Conservation (phyloP, 2,113 vertebrate species). For the Lophura nycthemera region DNA sequence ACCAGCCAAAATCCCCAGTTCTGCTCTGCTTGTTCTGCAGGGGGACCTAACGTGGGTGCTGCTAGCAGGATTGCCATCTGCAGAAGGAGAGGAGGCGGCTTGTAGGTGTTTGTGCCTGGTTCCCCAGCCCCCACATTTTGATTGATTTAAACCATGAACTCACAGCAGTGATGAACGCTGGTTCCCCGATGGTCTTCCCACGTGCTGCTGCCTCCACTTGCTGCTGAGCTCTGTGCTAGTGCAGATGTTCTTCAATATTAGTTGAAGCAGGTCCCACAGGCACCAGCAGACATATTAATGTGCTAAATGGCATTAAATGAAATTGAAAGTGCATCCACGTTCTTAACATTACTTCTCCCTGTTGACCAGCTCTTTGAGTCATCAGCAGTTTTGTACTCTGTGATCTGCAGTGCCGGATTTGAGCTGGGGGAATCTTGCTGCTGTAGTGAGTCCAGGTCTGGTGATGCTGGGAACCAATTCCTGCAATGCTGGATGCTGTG, state of each 20-base stretch:
- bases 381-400: not conserved
- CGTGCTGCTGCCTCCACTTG: not conserved
- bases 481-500: not conserved
- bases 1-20: not conserved
- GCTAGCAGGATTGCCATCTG: not conserved
- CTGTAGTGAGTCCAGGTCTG: not conserved
- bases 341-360: not conserved
- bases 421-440: no score
- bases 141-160: not conserved
- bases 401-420: no score
- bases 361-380: not conserved
- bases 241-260: not conserved
- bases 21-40: accelerated
- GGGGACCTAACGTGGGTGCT: accelerated
- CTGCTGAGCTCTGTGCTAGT: not conserved
- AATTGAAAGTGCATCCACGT: accelerated
- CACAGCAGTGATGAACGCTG: accelerated
- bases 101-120: accelerated
- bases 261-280: accelerated
- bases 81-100: not conserved
- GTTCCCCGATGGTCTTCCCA: not conserved
- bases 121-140: not conserved
- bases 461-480: not conserved
- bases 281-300: not conserved
- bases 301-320: not conserved